Conservation (phyloP, 2,888 invertebrate genomes). For the Melieria picta region DNA sequence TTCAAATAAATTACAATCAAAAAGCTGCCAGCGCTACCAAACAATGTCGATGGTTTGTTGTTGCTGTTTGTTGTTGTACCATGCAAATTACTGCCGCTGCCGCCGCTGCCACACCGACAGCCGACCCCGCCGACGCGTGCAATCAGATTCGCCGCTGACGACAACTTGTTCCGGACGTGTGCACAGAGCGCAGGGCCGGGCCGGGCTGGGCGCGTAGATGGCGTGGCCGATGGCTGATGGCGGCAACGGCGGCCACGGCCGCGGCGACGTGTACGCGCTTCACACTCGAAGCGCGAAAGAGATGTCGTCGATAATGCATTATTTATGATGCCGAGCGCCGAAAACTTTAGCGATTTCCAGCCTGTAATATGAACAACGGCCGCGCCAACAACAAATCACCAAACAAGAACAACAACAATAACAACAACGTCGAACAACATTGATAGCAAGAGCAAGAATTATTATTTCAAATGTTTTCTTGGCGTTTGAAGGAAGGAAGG, state of each 20-base stretch:
- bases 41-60: background rate
- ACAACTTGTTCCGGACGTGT: too few relatives aligned
- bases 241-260: background rate
- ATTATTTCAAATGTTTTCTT: too few relatives aligned
- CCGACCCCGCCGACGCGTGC: background rate
- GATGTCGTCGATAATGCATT: constrained; percentile 33
- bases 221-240: background rate
- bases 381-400: background rate
- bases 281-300: constrained; percentile 23
- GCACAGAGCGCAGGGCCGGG: too few relatives aligned
- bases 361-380: background rate
- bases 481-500: too few relatives aligned
- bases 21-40: constrained; percentile 14
- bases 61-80: constrained; percentile 11
- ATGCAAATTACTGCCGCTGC: constrained; percentile 26
- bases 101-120: constrained; percentile 8
- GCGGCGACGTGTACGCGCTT: constrained; percentile 4
- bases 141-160: too few relatives aligned
- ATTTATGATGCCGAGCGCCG: constrained; percentile 28
- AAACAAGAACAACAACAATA: too few relatives aligned
- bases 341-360: constrained; percentile 22
- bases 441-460: too few relatives aligned
- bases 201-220: too few relatives aligned
- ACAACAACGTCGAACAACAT: too few relatives aligned
- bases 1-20: constrained; percentile 32